These are phyloP conservation scores for Poeciliopsis turneri DNA, from an alignment of 2,797 vertebrate species.

Conservation along the genomic window DNA sequence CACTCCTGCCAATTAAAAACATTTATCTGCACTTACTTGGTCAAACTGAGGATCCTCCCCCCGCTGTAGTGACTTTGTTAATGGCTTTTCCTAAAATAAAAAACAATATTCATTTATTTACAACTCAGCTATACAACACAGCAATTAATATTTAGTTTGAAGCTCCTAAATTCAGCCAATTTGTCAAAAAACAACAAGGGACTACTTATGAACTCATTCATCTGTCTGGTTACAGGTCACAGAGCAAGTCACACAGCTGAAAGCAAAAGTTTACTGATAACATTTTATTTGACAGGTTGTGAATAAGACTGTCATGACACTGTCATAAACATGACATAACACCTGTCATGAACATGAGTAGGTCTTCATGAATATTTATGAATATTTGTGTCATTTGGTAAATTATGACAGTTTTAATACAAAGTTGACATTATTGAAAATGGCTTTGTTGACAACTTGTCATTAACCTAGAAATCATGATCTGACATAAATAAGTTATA, in stretches of 20 bases:
- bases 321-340: too few species aligned
- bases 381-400: too few species aligned
- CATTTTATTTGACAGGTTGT: too few species aligned
- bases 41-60: conserved; percentile 98
- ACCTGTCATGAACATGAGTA: too few species aligned
- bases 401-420: too few species aligned
- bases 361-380: too few species aligned
- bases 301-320: too few species aligned
- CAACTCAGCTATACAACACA: conserved; percentile 12
- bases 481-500: too few species aligned
- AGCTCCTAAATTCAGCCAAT: conserved; percentile 26
- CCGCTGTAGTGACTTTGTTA: conserved; percentile 95
- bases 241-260: conserved; percentile 31
- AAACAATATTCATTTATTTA: conserved; percentile 31
- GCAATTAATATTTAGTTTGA: conserved; percentile 14
- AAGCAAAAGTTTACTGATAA: neutral
- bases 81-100: conserved; percentile 90
- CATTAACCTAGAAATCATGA: too few species aligned
- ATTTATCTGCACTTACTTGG: conserved; percentile 86
- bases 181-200: neutral
- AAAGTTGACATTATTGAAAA: too few species aligned
- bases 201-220: conserved; percentile 46
- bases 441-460: too few species aligned
- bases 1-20: neutral
- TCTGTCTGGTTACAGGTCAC: conserved; percentile 48